Evolutionary conservation across 2,888 invertebrate species (phyloP).

Genomic region (Pristionchus fissidentatus): DNA sequence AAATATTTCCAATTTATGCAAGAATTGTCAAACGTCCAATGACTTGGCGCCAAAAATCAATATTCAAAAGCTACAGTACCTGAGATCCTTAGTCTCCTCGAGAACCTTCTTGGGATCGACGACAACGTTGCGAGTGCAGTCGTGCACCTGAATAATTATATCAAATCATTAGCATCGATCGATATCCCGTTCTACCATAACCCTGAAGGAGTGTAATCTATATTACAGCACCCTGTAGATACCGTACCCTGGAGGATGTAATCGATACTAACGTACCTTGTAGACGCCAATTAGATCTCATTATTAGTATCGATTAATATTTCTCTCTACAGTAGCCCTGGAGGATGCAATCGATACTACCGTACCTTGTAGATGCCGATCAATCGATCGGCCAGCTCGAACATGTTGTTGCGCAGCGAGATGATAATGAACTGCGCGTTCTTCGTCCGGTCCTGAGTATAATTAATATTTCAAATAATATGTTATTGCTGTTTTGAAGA

Average conservation of each 20-base stretch:
- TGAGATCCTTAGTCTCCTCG: neutral
- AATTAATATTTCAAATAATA: neutral
- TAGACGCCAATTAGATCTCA: too few relatives aligned
- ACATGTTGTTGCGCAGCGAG: slow-evolving; percentile 96
- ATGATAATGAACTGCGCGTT: slow-evolving; percentile 99
- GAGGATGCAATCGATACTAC: too few relatives aligned
- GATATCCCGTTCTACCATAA: too few relatives aligned
- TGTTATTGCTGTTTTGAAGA: too few relatives aligned
- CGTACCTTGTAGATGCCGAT: slow-evolving; percentile 97
- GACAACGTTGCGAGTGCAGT: slow-evolving; percentile 44
- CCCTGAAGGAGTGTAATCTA: too few relatives aligned
- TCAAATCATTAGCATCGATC: too few relatives aligned
- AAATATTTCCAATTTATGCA: neutral
- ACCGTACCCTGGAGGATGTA: too few relatives aligned
- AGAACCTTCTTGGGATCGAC: slow-evolving; percentile 37
- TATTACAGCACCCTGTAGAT: too few relatives aligned
- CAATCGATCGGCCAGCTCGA: slow-evolving; percentile 90
- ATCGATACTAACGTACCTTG: too few relatives aligned
- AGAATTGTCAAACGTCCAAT: neutral
- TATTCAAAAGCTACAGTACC: neutral
- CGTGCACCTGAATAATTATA: slow-evolving; percentile 38
- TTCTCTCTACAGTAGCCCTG: too few relatives aligned
- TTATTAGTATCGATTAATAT: too few relatives aligned
- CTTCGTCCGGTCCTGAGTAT: slow-evolving; percentile 88
- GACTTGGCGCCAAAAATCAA: neutral